Conservation (phyloP, 2,797 vertebrate genomes). For the Melanotaenia pygmaea region DNA sequence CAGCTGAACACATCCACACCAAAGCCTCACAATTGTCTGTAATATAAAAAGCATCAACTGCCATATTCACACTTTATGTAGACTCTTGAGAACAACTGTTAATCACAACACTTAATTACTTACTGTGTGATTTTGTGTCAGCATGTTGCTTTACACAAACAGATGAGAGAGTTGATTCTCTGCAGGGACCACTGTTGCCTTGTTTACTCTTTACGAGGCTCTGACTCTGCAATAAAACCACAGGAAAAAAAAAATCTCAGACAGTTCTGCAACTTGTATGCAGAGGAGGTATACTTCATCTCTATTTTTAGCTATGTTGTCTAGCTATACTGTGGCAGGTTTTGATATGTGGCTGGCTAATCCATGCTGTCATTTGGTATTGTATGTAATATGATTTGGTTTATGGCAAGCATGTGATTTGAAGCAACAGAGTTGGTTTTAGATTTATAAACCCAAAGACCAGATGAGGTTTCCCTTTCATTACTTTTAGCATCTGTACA, state of each 20-base stretch:
- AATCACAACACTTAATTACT: slow-evolving; percentile 46
- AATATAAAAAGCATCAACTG: neutral
- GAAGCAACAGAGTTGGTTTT: slow-evolving; percentile 30
- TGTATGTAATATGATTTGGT: slow-evolving; percentile 8
- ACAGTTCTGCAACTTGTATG: slow-evolving; percentile 39
- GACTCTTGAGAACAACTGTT: slow-evolving; percentile 3
- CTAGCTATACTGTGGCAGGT: slow-evolving; percentile 19
- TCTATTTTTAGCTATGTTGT: slow-evolving; percentile 16
- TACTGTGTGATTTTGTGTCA: slow-evolving; percentile 25
- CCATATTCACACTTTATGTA: slow-evolving; percentile 6
- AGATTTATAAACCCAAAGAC: slow-evolving; percentile 33
- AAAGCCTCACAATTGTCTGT: slow-evolving; percentile 1
- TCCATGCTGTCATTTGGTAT: slow-evolving; percentile 6
- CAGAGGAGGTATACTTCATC: slow-evolving; percentile 28
- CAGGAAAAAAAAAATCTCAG: slow-evolving; percentile 11
- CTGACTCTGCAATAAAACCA: slow-evolving; percentile 21
- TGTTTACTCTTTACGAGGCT: slow-evolving; percentile 19
- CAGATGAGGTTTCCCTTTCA: slow-evolving; percentile 31
- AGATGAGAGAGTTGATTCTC: slow-evolving; percentile 26
- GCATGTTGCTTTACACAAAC: slow-evolving; percentile 5
- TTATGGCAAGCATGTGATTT: slow-evolving; percentile 21
- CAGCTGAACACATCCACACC: slow-evolving; percentile 8
- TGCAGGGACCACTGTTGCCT: slow-evolving; percentile 22
- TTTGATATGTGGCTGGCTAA: slow-evolving; percentile 11
- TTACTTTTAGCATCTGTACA: slow-evolving; percentile 32